These are phyloP conservation scores for Drosophila setifemur DNA, from an alignment of 1,140 invertebrate species.

Conservation along the genomic window DNA sequence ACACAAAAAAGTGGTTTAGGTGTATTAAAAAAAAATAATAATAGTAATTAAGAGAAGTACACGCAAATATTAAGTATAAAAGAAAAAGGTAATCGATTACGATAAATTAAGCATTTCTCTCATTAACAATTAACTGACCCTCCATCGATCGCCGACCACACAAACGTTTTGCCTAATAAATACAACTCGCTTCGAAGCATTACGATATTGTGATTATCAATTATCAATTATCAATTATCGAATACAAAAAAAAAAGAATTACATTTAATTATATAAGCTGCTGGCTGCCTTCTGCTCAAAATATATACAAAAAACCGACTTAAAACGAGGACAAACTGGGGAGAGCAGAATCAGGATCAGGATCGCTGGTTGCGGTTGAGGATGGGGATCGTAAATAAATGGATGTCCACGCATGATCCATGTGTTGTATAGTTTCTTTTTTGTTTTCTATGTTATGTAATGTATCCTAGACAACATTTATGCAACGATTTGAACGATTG, in stretches of 20 bases:
- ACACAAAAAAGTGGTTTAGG: slow-evolving; percentile 28
- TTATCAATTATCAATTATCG: slow-evolving; percentile 8
- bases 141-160: slow-evolving; percentile 21
- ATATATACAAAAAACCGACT: slow-evolving; percentile 57
- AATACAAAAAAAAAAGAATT: slow-evolving; percentile 36
- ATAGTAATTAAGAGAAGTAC: slow-evolving; percentile 52
- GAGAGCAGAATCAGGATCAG: not conserved
- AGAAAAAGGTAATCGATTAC: slow-evolving; percentile 42
- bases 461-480: slow-evolving; percentile 43
- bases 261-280: slow-evolving; percentile 21
- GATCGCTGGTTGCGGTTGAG: not conserved
- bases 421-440: slow-evolving; percentile 17
- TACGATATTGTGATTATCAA: slow-evolving; percentile 24
- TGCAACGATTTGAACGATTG: slow-evolving; percentile 47
- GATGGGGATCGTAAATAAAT: not conserved
- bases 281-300: slow-evolving; percentile 5
- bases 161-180: slow-evolving; percentile 54
- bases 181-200: slow-evolving; percentile 17
- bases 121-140: slow-evolving; percentile 68
- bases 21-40: slow-evolving; percentile 39
- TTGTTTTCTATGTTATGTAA: slow-evolving; percentile 23
- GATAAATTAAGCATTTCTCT: slow-evolving; percentile 50
- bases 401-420: slow-evolving; percentile 1
- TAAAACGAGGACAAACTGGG: slow-evolving; percentile 24
- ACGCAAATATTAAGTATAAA: slow-evolving; percentile 41